Evolutionary conservation across 2,797 vertebrate species (phyloP), one percentile per base, ranked within the genome.

Genomic region (Tokudaia tokunoshimensis): DNA sequence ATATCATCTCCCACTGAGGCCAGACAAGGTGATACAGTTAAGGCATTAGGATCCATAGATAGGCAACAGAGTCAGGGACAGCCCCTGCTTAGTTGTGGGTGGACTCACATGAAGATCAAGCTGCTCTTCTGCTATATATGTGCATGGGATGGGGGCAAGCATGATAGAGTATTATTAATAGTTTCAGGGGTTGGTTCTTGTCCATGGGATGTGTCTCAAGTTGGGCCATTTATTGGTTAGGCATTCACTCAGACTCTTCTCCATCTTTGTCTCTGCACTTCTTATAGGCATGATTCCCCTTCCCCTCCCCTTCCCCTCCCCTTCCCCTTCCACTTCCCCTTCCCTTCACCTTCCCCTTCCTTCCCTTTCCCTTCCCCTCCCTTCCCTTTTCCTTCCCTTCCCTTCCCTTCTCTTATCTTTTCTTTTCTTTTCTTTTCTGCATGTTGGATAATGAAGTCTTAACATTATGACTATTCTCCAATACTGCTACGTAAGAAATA

Each of bases 381-480:
- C 8, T 0, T 65, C 13, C 26, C 11, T 9, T 10, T 37, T 44
- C 44, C 24, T 26, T 10, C 6, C 57, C 47, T 50, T 57, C 4
- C 19, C 17, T 20, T 57, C 6, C 57, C 19, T 17, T 22, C 6
- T 7, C 9, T 3, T 5, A 14, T 14, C 29, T 14, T 34, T 34
- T 2, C 1, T 15, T 15, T 17, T 13, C 17, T 0, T 57, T 52
- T 4, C 24, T 59, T 19, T 86, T 70, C 14, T 76, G 41, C 1
- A 67, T 90, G 9, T 84, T 92, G 59, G 41, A 61, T 79, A 34
- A 83, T 79, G 19, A 82, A 34, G 14, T 78, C n/a, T 47, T 95
- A n/a, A 95, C 74, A 37, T 93, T 82, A 57, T 82, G n/a, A 8
- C 41, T 92, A 0, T 50, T 89, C 26, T 94, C 19, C 20, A 55